Evolutionary conservation across 2,797 vertebrate genomes (phyloP).

Genomic region (Anguilla pacifica): DNA sequence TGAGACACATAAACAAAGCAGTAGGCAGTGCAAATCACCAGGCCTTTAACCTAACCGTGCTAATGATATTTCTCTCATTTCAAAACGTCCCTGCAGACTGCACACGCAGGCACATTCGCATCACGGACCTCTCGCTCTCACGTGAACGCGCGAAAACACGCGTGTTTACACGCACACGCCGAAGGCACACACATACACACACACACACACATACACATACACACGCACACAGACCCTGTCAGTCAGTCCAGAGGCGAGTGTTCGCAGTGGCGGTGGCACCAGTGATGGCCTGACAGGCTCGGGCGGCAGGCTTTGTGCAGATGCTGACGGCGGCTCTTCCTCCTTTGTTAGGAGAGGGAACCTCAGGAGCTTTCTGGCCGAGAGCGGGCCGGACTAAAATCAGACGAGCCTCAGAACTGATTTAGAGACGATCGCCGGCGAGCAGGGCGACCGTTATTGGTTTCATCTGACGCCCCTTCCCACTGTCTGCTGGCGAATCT

Average conservation of each 20-base stretch:
- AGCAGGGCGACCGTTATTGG: background rate
- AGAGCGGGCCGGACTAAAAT: background rate
- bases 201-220: slow-evolving; percentile 19
- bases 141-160: slow-evolving; percentile 42
- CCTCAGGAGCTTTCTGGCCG: background rate
- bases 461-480: background rate
- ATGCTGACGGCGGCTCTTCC: background rate
- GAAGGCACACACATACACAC: slow-evolving; percentile 42
- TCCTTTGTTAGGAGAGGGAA: background rate
- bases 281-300: background rate
- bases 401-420: background rate
- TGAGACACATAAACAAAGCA: slow-evolving; percentile 32
- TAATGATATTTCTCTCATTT: slow-evolving; percentile 15
- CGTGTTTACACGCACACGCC: slow-evolving; percentile 53
- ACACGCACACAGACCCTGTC: slow-evolving; percentile 11
- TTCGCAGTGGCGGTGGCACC: background rate
- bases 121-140: background rate
- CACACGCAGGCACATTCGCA: slow-evolving; percentile 48
- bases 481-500: background rate
- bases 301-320: background rate
- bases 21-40: background rate
- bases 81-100: slow-evolving; percentile 47
- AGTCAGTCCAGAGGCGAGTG: background rate
- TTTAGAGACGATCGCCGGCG: background rate
- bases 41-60: slow-evolving; percentile 16